These are phyloP conservation scores for Noctua comes DNA, from an alignment of 2,888 invertebrate species.

Conservation along the genomic window DNA sequence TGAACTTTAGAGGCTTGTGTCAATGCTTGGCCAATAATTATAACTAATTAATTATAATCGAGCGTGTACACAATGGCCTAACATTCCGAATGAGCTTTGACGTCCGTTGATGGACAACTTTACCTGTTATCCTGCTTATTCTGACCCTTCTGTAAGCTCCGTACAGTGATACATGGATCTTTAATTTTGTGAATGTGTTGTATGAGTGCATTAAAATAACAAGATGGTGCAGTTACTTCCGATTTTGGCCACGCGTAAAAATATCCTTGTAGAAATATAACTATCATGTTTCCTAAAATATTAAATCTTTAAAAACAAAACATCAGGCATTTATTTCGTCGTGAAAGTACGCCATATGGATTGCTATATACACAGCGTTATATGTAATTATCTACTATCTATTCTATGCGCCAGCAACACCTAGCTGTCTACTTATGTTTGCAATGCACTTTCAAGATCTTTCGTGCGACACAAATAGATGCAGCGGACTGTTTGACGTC, in stretches of 20 bases:
- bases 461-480: constrained; percentile 54
- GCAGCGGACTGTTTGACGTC: constrained; percentile 23
- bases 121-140: background rate
- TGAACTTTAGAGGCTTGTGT: constrained; percentile 27
- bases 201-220: background rate
- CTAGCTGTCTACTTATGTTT: constrained; percentile 24
- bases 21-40: background rate
- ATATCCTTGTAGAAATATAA: background rate
- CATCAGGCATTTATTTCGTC: background rate
- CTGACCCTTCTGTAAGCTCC: background rate
- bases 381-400: constrained; percentile 6
- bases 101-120: background rate
- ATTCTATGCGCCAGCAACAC: constrained; percentile 37
- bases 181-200: background rate
- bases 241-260: background rate
- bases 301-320: background rate
- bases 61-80: background rate
- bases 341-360: background rate
- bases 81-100: background rate
- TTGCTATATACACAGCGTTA: background rate
- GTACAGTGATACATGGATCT: background rate
- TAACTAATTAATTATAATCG: background rate
- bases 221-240: background rate
- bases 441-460: constrained; percentile 58
- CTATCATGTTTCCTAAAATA: background rate